Percentiles rank a stretch among this genome's conserved stretches.
These are phyloP conservation scores for Circaetus gallicus DNA, from an alignment of 2,113 vertebrate genomes.

Conservation along the genomic window DNA sequence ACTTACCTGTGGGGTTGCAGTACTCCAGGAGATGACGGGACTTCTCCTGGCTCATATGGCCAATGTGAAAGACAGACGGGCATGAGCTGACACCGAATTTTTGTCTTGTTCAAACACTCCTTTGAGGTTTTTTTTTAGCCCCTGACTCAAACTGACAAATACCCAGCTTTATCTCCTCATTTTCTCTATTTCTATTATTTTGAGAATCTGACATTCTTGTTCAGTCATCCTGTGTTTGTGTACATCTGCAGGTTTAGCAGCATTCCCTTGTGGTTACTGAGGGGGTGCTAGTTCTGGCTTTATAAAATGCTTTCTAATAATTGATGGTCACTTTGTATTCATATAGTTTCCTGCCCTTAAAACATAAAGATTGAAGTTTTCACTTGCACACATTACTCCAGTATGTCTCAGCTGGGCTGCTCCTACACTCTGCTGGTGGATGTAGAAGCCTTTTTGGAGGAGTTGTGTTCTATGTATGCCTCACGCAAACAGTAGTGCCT, in stretches of 20 bases:
- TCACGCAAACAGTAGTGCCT: fast-evolving
- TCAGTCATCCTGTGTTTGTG: background rate
- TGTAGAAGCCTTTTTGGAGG: background rate
- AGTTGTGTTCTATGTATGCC: background rate
- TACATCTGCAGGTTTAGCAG: background rate
- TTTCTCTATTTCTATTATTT: background rate
- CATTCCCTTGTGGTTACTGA: background rate
- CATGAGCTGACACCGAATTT: background rate
- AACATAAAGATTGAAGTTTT: background rate
- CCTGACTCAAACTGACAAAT: background rate
- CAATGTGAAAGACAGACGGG: background rate
- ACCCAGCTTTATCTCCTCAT: background rate
- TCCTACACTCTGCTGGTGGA: background rate
- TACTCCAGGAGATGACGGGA: background rate
- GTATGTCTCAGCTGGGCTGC: background rate
- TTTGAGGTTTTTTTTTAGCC: background rate
- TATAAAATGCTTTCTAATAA: background rate
- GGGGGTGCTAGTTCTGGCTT: background rate
- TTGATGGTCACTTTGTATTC: background rate
- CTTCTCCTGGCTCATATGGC: background rate
- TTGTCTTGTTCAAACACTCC: background rate
- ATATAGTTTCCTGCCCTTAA: background rate
- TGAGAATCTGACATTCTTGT: background rate
- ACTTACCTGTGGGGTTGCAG: background rate
- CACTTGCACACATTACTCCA: background rate